Evolutionary conservation across 2,888 invertebrate species (phyloP), one percentile per base, ranked within the genome.

Genomic region (Andrena trimmerana): DNA sequence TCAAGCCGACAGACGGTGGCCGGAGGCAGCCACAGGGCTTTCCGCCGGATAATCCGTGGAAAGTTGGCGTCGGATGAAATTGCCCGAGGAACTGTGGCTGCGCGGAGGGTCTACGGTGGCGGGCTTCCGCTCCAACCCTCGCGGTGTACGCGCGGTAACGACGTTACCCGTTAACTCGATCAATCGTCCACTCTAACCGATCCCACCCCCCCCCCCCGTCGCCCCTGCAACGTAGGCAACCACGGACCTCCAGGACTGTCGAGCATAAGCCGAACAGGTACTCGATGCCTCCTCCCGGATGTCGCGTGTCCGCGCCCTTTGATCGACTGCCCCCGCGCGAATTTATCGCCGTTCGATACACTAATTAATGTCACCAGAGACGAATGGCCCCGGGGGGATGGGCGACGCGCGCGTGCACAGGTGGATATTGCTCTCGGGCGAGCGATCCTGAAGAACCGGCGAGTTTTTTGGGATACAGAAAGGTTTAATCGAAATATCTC

Each of bases 131-230:
- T 86, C 89, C 88, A 90, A 90, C 89, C 91, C 90, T 85, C 87
- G 42, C 42, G 50, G 85, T 88, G 86, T 87, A 89, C 83, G 85
- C 4, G 84, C 90, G 78, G 88, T 91, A 93, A 93, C 87, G 89
- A 91, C 91, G 91, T 93, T 92, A 93, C 90, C 62, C 20, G 87
- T 90, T 93, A 92, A 93, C 92, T 93, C 89, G 92, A 93, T 93
- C 92, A 92, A 90, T 88, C 88, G 88, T 86, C 88, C 86, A 88
- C 88, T 88, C 76, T 86, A 86, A 76, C 79, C 73, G 42, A 54
- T 60, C 52, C 57, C 54, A 52, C 42, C 42, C 33, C 29, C 29
- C 29, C 29, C 52, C 63, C 67, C 42, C 24, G 10, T 20, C 48
- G 16, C 60, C n/a, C 52, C 20, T 33, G 60, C 69, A 69, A 10